Evolutionary conservation across 2,888 invertebrate species (phyloP).

Genomic region (Malacosoma neustria): DNA sequence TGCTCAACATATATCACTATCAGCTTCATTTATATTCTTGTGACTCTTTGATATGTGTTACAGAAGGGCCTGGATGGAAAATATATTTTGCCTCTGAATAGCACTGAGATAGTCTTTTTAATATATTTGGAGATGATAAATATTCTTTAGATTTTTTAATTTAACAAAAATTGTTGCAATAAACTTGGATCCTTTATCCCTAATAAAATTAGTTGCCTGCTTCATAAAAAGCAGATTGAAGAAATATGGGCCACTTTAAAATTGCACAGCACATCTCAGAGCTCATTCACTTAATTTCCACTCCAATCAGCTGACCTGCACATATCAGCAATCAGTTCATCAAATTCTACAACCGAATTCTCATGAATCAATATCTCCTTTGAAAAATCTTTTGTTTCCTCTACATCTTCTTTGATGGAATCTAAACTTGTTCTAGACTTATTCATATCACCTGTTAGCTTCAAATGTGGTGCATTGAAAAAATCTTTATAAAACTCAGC

Average conservation of each 20-base stretch:
- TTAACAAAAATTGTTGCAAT: too few relatives aligned
- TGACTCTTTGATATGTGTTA: too few relatives aligned
- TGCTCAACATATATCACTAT: too few relatives aligned
- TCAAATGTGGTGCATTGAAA: constrained; percentile 78
- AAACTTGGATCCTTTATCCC: too few relatives aligned
- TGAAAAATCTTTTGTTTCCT: constrained; percentile 74
- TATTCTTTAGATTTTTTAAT: not conserved
- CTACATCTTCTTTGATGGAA: constrained; percentile 29
- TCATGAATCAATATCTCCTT: constrained; percentile 84
- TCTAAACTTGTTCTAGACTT: constrained; percentile 25
- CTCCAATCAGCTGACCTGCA: constrained; percentile 79
- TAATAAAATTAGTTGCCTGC: too few relatives aligned
- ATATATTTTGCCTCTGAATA: too few relatives aligned
- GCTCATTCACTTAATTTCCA: constrained; percentile 47
- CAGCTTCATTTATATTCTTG: too few relatives aligned
- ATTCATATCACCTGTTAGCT: constrained; percentile 36
- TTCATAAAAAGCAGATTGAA: too few relatives aligned
- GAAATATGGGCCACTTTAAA: too few relatives aligned
- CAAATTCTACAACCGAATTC: constrained; percentile 82
- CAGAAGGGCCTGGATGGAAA: too few relatives aligned
- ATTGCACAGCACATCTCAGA: too few relatives aligned
- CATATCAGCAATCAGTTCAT: constrained; percentile 82
- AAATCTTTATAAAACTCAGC: constrained; percentile 88
- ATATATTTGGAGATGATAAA: not conserved
- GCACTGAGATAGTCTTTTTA: too few relatives aligned